These are phyloP conservation scores for Brachyhypopomus occidentalis DNA, from an alignment of 2,113 vertebrate genomes.

Conservation along the genomic window DNA sequence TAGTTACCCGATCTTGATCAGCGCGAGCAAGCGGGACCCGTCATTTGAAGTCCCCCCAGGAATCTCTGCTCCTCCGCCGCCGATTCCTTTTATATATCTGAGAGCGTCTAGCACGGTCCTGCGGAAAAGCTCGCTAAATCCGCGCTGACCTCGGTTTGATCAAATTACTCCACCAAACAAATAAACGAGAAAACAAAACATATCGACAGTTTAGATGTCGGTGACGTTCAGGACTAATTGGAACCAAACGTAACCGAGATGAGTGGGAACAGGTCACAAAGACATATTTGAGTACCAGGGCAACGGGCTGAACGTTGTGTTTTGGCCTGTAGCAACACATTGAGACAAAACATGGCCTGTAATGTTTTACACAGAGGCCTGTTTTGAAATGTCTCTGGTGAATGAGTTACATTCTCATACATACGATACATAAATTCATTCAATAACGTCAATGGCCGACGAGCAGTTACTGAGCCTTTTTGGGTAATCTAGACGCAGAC, in stretches of 20 bases:
- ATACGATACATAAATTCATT: too few species aligned
- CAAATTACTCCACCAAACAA: conserved; percentile 36
- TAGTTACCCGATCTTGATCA: conserved; percentile 34
- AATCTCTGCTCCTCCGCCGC: background rate
- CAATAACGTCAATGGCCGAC: too few species aligned
- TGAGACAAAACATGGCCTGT: background rate
- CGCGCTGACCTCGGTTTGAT: conserved; percentile 29
- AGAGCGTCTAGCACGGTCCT: background rate
- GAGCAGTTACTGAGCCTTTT: too few species aligned
- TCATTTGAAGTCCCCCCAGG: conserved; percentile 8
- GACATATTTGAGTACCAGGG: background rate
- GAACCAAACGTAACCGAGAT: conserved; percentile 32
- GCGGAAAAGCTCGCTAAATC: conserved; percentile 4
- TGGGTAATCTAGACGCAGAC: too few species aligned
- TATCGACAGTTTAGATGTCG: conserved; percentile 10
- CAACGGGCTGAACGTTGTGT: background rate
- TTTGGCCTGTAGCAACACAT: background rate
- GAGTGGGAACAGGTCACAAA: conserved; percentile 8
- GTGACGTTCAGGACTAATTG: conserved; percentile 16
- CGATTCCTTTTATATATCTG: too few species aligned
- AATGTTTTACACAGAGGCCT: too few species aligned
- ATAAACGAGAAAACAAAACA: conserved; percentile 45
- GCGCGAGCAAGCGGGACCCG: conserved; percentile 2
- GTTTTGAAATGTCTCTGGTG: too few species aligned
- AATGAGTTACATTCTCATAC: too few species aligned